Percentiles rank a stretch among this genome's conserved stretches.
These are phyloP conservation scores for Patella depressa DNA, from an alignment of 2,888 invertebrate genomes.

Conservation along the genomic window DNA sequence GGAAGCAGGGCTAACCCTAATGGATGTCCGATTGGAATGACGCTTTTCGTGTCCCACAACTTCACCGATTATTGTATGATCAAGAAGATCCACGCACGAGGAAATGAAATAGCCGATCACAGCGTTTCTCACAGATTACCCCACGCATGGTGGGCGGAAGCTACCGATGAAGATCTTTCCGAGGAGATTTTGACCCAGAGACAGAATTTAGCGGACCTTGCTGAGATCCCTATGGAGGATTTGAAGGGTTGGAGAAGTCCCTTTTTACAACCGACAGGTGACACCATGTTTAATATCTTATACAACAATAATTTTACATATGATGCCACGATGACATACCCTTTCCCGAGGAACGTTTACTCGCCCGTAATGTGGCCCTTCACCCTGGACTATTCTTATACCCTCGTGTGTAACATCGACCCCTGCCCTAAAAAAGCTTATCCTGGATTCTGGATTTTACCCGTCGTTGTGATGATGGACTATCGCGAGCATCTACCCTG, in stretches of 20 bases:
- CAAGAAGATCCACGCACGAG: conserved; percentile 53
- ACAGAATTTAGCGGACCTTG: conserved; percentile 71
- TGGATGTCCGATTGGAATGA: conserved; percentile 83
- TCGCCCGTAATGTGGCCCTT: conserved; percentile 93
- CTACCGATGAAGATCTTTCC: conserved; percentile 44
- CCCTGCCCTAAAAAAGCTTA: conserved; percentile 58
- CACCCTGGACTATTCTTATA: conserved; percentile 81
- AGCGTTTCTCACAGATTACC: conserved; percentile 74
- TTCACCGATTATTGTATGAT: conserved; percentile 98
- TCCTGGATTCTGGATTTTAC: conserved; percentile 79
- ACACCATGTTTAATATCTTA: conserved; percentile 88
- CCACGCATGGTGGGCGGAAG: conserved; percentile 76
- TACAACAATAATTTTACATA: conserved; percentile 73
- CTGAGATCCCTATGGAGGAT: conserved; percentile 54
- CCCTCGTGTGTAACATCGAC: conserved; percentile 62
- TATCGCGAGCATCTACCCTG: conserved; percentile 59
- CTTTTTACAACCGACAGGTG: conserved; percentile 59
- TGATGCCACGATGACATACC: conserved; percentile 71
- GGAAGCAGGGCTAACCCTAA: conserved; percentile 76
- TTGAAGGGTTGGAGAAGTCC: conserved; percentile 63
- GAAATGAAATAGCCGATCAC: conserved; percentile 58
- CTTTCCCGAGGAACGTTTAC: conserved; percentile 88
- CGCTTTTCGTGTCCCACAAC: conserved; percentile 98
- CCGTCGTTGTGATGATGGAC: conserved; percentile 73
- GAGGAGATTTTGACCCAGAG: conserved; percentile 56